Evolutionary conservation across 1,140 invertebrate species (phyloP).

Genomic region (Cylas formicarius): DNA sequence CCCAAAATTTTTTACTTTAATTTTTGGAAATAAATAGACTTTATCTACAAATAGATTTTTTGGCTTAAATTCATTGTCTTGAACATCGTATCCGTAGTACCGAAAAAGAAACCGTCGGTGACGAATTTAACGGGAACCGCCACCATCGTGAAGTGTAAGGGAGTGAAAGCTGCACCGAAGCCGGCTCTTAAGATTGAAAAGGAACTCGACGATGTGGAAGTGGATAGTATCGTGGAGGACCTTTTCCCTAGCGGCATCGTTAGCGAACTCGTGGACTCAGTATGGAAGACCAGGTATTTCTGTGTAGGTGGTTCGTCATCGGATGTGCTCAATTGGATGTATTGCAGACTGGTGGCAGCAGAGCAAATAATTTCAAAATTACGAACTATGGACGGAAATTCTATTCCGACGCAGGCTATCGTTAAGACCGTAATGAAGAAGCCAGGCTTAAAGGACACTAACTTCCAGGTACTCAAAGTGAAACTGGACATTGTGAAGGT

Average conservation of each 20-base stretch:
- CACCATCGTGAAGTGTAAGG: slow-evolving; percentile 37
- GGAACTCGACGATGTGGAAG: slow-evolving; percentile 59
- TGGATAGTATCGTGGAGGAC: slow-evolving; percentile 59
- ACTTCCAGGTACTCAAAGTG: slow-evolving; percentile 86
- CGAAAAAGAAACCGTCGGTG: slow-evolving; percentile 37
- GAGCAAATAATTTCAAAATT: slow-evolving; percentile 64
- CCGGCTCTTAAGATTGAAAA: slow-evolving; percentile 43
- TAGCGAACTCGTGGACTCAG: slow-evolving; percentile 63
- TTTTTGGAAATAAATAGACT: too few species aligned
- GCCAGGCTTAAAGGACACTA: slow-evolving; percentile 87
- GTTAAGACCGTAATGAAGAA: slow-evolving; percentile 72
- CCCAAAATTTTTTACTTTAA: slow-evolving; percentile 10
- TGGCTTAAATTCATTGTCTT: too few species aligned
- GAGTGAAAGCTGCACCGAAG: slow-evolving; percentile 33
- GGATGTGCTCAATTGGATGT: neutral
- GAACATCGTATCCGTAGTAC: slow-evolving; percentile 11
- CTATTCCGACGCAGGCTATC: slow-evolving; percentile 67
- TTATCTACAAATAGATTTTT: too few species aligned
- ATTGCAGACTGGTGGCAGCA: slow-evolving; percentile 55
- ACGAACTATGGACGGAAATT: slow-evolving; percentile 53
- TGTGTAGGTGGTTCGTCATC: neutral
- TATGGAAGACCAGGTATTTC: slow-evolving; percentile 74
- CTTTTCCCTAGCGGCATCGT: slow-evolving; percentile 56
- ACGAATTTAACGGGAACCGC: slow-evolving; percentile 33
- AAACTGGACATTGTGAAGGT: slow-evolving; percentile 68